Evolutionary conservation across 1,140 invertebrate genomes (phyloP).

Genomic region (Procambarus virginalis): DNA sequence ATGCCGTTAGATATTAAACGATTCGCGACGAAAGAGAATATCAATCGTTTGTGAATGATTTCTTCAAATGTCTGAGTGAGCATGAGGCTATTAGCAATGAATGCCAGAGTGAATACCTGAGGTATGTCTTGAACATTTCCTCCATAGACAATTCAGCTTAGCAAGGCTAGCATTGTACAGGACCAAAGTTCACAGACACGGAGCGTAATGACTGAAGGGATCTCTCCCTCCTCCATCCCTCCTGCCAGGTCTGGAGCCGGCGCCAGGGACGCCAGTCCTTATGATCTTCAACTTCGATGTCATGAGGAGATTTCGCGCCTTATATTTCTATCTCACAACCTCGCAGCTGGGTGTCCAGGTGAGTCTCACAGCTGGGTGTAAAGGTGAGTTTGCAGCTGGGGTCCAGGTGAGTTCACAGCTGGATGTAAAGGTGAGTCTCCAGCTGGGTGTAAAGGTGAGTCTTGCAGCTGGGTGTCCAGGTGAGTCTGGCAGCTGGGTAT

Average conservation of each 20-base stretch:
- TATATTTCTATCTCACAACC: constrained; percentile 76
- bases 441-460: constrained; percentile 18
- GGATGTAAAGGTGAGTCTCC: neutral
- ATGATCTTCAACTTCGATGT: constrained; percentile 82
- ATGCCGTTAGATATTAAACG: no score
- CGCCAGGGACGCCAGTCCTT: constrained; percentile 73
- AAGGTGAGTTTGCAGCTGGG: constrained; percentile 3
- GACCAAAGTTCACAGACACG: no score
- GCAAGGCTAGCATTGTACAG: no score
- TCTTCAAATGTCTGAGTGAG: no score
- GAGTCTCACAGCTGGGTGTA: neutral
- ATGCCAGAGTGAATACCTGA: no score
- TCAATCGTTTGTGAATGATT: no score
- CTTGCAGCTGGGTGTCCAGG: neutral
- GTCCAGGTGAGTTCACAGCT: constrained; percentile 1
- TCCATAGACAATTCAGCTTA: no score
- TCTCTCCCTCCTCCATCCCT: no score
- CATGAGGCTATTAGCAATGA: no score
- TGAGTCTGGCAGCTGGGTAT: constrained; percentile 13
- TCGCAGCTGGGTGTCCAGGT: constrained; percentile 30
- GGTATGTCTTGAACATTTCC: no score
- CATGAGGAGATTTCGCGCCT: constrained; percentile 80
- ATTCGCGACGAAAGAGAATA: no score
- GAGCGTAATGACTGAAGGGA: no score
- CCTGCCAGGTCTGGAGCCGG: constrained; percentile 40